Percentiles rank a stretch among this genome's conserved stretches.
These are phyloP conservation scores for Aphyosemion australe DNA, from an alignment of 2,113 vertebrate genomes.

Conservation along the genomic window DNA sequence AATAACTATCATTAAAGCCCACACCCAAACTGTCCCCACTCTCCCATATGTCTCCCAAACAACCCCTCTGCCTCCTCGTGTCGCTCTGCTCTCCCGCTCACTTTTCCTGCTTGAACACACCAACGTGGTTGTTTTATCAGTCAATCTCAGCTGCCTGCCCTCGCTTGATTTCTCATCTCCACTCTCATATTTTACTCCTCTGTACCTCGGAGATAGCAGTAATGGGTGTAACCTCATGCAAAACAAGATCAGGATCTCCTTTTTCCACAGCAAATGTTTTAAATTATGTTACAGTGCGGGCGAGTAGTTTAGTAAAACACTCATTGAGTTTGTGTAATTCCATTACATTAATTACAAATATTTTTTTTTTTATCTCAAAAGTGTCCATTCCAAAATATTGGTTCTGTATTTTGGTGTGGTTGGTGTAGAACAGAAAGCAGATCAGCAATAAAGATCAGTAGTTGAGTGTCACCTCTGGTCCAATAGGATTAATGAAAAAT, in stretches of 20 bases:
- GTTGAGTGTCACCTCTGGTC: too few species aligned
- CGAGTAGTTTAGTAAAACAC: too few species aligned
- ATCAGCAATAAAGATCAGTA: too few species aligned
- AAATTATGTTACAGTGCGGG: too few species aligned
- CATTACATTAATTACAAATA: too few species aligned
- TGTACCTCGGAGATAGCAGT: not conserved
- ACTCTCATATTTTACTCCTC: not conserved
- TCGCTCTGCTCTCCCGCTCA: not conserved
- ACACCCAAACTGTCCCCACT: conserved; percentile 1
- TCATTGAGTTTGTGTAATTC: too few species aligned
- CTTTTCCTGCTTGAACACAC: not conserved
- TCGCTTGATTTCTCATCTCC: not conserved
- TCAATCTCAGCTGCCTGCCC: conserved; percentile 12
- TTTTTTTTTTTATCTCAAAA: too few species aligned
- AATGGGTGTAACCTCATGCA: not conserved
- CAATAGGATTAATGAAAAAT: too few species aligned
- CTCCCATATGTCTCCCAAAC: conserved; percentile 6
- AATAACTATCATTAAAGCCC: conserved; percentile 50
- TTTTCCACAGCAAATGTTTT: too few species aligned
- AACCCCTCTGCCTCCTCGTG: not conserved
- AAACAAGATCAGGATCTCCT: not conserved
- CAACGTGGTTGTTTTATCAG: conserved; percentile 19
- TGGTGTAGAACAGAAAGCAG: too few species aligned
- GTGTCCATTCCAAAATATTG: too few species aligned
- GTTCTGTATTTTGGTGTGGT: too few species aligned